Base-by-base conservation (phyloP, 2,797 vertebrate species). In the Loris lydekkerianus region DNA sequence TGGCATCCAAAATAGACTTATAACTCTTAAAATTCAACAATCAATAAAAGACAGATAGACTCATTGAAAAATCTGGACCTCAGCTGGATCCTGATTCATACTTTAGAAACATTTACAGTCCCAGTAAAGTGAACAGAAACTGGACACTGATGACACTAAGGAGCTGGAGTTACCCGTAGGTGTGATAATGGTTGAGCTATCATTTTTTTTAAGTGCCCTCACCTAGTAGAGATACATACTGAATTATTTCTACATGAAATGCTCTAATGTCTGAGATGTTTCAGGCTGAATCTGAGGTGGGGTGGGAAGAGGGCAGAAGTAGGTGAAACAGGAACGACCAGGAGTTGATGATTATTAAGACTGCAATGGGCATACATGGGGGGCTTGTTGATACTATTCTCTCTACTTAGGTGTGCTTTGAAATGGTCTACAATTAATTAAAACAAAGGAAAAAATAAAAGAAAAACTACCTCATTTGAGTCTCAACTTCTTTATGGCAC, bases 291-390 rank as follows among this genome's bases (percentile, higher is more conserved):
- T 61, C 13, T 61, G 56, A 27, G 15, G 23, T 53, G 56, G 56
- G 37, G 37, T 40, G 14, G 56, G 34, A 56, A 81, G 34, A 25
- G 23, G 78, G 3, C 3, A 81, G 15, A 60, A 1, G 10, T 9
- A 13, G 2, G 4, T 5, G n/a, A 81, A 60, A 37, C 23, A 3
- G 7, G 23, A 37, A 60, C 0, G 4, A 60, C 4, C 14, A 5
- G 9, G 77, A 14, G 56, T 40, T 27, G n/a, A 27, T 27, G 25
- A 37, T 60, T 56, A 58, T 37, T 37, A n/a, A 60, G 31, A 20
- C 10, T 60, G 61, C 21, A 20, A n/a, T 34, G 37, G 17, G 40
- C 21, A 1, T 27, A 34, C n/a, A 27, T 5, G 65, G 34, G 34
- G 49, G 34, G 31, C 40, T n/a, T 34, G 43, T 46, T 23, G 34